Evolutionary conservation across 2,888 invertebrate species (phyloP), one percentile per base, ranked within the genome.

Genomic region (Autographa pulchrina): DNA sequence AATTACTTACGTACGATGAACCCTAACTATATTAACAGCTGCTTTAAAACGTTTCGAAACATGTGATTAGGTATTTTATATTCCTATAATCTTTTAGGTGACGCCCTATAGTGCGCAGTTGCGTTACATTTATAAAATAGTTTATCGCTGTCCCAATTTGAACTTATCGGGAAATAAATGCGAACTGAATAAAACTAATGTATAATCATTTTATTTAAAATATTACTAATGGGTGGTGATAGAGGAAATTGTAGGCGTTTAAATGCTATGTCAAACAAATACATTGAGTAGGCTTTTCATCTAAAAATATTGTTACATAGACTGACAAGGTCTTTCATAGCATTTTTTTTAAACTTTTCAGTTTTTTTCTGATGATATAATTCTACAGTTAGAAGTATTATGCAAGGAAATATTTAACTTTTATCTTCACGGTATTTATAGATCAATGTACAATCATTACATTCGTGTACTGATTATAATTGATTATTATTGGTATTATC

Each of bases 81-180:
- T 18, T 48, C 2, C n/a, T 35, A 25, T 65, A 65, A 65, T 65
- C 43, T 32, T 20, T 56, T 18, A 2, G 0, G 14, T 60, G 59
- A 60, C 59, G 65, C 31, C 59, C 1, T 18, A 13, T 31, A 14
- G 32, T 48, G 32, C 65, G 65, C 65, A 59, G 59, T 65, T 32
- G n/a, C 18, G 20, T 65, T 65, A 32, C 25, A 25, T 25, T 25
- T 25, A n/a, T 48, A 32, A 65, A 43, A 59, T 20, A 6, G 14
- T n/a, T 65, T 65, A 65, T 65, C 65, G 48, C 14, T 20, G 65
- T 14, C 65, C 65, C 32, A 65, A 65, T 48, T 65, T 32, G 8
- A 0, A 32, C 65, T 65, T 65, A 65, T 65, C 65, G 13, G 48
- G 13, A 58, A 9, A 43, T 18, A 20, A 65, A 65, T 25, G 8